Evolutionary conservation across 2,113 vertebrate genomes (phyloP), one percentile per base, ranked within the genome.

Genomic region (Cepphus grylle): DNA sequence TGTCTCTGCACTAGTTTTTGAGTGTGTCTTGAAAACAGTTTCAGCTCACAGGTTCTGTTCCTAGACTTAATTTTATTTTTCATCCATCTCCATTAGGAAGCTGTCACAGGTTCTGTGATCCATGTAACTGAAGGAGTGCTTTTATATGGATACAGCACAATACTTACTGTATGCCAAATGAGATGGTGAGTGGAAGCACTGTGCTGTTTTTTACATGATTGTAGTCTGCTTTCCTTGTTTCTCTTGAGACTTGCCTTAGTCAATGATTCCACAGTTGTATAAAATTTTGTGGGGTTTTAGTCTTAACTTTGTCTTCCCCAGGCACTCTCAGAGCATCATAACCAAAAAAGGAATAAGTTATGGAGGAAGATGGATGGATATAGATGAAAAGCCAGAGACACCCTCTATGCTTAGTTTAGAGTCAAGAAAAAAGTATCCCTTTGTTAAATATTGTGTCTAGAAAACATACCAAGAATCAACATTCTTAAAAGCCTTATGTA

Each of bases 351-450:
- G 34, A 70, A 0, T 53, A 66, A 81, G 5, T 65, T 86, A 18
- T 0, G 1, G 42, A 11, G 27, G 18, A 83, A 78, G 32, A 9
- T 7, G 12, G 16, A 18, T 4, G 0, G 12, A 29, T 78, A 11
- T 12, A 30, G n/a, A 21, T 58, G 15, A 86, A 58, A 92, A 90
- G 40, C 32, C 42, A 78, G 38, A 30, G 21, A 19, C 6, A 56
- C 6, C 16, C 26, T 47, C 14, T 12, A 5, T n/a, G 30, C 42
- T 72, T 74, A 27, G 15, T 55, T 92, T n/a, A 70, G 14, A 27
- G 52, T 84, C 45, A 52, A 76, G 45, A 21, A 50, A 82, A 73
- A 62, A 10, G 13, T 69, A 49, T 30, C 7, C 2, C 3, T 70
- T 66, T 53, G 36, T 70, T 88, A 91, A 94, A 91, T 66, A 66